phyloP scores from a whole-genome alignment of 2,888 invertebrate species.

The Ochropleura plecta region DNA sequence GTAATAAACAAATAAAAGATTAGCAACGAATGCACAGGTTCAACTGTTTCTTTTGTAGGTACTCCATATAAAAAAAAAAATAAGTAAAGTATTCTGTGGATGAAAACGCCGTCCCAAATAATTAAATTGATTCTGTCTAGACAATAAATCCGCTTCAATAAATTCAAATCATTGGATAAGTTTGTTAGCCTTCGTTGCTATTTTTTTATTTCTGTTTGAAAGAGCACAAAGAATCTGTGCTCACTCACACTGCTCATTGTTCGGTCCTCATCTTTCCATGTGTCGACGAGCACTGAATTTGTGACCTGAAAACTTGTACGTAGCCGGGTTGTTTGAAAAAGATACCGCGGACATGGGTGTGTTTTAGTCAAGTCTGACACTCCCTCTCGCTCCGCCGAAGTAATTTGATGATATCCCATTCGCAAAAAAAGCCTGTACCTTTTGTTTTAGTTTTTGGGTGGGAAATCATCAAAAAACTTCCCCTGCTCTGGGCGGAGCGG shows the following conservation, averaged over 20 bases:
- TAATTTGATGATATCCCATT: too few relatives aligned
- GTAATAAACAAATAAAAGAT: neutral
- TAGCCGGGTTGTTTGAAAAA: too few relatives aligned
- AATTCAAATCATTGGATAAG: neutral
- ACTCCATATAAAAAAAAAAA: neutral
- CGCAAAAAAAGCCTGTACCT: too few relatives aligned
- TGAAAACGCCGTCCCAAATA: neutral
- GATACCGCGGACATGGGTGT: too few relatives aligned
- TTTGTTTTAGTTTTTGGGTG: too few relatives aligned
- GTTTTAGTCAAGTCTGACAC: too few relatives aligned
- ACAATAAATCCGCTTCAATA: neutral
- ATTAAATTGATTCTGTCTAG: neutral
- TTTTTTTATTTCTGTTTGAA: neutral
- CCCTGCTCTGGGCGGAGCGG: too few relatives aligned
- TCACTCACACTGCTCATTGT: neutral
- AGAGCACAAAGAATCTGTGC: too few relatives aligned
- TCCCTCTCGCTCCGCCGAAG: too few relatives aligned
- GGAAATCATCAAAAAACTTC: too few relatives aligned
- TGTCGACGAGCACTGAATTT: neutral
- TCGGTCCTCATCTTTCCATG: neutral
- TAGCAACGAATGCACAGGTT: neutral
- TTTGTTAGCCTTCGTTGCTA: neutral
- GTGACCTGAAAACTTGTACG: neutral
- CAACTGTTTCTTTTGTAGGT: neutral
- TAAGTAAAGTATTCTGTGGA: neutral